Evolutionary conservation across 1,140 invertebrate genomes (phyloP).

Genomic region (Oryzaephilus surinamensis): DNA sequence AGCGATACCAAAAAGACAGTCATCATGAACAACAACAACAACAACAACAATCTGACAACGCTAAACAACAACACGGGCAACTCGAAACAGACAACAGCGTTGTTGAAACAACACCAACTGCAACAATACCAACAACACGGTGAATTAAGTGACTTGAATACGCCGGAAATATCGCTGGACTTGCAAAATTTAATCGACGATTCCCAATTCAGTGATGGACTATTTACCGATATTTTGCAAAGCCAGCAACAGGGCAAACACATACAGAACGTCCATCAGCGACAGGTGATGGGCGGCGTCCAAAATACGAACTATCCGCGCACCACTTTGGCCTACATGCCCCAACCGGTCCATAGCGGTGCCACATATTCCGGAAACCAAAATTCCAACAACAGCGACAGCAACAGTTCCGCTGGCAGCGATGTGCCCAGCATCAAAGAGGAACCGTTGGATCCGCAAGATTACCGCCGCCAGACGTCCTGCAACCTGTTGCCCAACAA

Average conservation of each 20-base stretch:
- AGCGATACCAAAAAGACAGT: conserved; percentile 32
- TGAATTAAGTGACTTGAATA: conserved; percentile 76
- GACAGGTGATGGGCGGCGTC: conserved; percentile 37
- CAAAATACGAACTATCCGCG: conserved; percentile 43
- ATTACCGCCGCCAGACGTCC: conserved; percentile 49
- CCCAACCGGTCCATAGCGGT: conserved; percentile 76
- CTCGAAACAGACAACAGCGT: conserved; percentile 32
- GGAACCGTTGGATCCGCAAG: conserved; percentile 67
- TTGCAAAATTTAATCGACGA: conserved; percentile 83
- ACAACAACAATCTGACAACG: conserved; percentile 25
- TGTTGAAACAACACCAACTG: conserved; percentile 39
- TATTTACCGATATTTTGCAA: conserved; percentile 69
- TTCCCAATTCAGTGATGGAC: conserved; percentile 68
- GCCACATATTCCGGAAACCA: conserved; percentile 51
- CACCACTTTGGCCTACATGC: conserved; percentile 75
- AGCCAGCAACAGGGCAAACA: conserved; percentile 44
- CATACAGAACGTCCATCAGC: conserved; percentile 37
- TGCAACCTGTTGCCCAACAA: conserved; percentile 35
- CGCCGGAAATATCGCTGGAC: conserved; percentile 79
- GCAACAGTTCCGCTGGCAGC: conserved; percentile 46
- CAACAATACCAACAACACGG: conserved; percentile 58
- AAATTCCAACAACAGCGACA: conserved; percentile 31
- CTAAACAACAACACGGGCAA: conserved; percentile 35
- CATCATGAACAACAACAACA: conserved; percentile 36
- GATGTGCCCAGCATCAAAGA: conserved; percentile 65